A percentile compares a stretch with the other conserved stretches of the same genome.
These are phyloP conservation scores for Nowickia ferox DNA, from an alignment of 2,888 invertebrate species.

Conservation along the genomic window DNA sequence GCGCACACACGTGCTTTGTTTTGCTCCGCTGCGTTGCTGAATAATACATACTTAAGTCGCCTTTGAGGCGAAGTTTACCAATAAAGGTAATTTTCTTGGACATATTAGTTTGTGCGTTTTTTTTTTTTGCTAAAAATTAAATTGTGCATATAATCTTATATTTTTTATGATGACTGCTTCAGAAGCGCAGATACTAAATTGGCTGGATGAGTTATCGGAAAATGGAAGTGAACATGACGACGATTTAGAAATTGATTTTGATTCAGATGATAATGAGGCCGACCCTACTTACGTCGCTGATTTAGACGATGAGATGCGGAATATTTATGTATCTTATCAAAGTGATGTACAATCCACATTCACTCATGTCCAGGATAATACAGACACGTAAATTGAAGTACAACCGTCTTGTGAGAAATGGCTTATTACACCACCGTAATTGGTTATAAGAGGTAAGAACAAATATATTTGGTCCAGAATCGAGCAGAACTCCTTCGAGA, in stretches of 20 bases:
- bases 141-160: slow-evolving; percentile 1
- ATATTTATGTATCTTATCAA: too few relatives aligned
- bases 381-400: too few relatives aligned
- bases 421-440: neutral
- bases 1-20: neutral
- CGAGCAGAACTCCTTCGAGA: neutral
- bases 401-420: too few relatives aligned
- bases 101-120: too few relatives aligned
- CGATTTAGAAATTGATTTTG: slow-evolving; percentile 13
- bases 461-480: slow-evolving; percentile 18
- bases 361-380: too few relatives aligned
- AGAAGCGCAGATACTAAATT: slow-evolving; percentile 1
- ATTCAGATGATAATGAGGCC: slow-evolving; percentile 14
- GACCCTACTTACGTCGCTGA: slow-evolving; percentile 26
- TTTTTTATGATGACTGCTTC: neutral
- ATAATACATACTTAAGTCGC: neutral
- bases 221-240: slow-evolving; percentile 15
- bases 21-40: neutral
- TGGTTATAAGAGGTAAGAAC: neutral
- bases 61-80: slow-evolving; percentile 35
- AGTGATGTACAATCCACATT: too few relatives aligned
- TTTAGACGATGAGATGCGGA: too few relatives aligned
- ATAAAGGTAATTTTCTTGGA: slow-evolving; percentile 26
- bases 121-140: slow-evolving; percentile 5
- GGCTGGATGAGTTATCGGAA: slow-evolving; percentile 2